Base-by-base conservation (phyloP, 2,797 vertebrate species). In the Rhynchonycteris naso region DNA sequence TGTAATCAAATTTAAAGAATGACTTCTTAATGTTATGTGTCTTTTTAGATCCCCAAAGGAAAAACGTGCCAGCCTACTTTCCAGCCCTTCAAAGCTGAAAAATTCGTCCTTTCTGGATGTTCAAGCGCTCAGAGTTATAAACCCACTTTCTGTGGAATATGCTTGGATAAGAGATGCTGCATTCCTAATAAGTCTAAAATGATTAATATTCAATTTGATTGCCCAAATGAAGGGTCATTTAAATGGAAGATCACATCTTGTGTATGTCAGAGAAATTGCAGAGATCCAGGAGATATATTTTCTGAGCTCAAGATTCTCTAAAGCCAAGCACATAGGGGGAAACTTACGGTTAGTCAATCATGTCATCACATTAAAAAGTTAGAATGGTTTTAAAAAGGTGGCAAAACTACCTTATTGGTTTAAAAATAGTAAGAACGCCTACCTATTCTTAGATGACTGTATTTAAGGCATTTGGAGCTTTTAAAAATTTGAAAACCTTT, bases 211-310 rank as follows among this genome's bases (percentile, higher is more conserved):
- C 98, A 98, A 96, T 99, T 99, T 95, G 98, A 98, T 24, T 99
- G 99, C 94, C 98, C 98, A 79, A 98, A 97, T 0, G 99, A 99
- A 97, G 97, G 98, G 66, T 98, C 88, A 28, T 98, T 99, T 43
- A 98, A 98, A 90, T 99, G 99, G 99, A 99, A 99, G 98, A 99
- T 99, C 96, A 99, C 98, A 0, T 99, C 99, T 1, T 99, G 99
- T 0, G 99, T 99, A 90, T 99, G 99, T 93, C 99, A 99, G 96
- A 99, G 97, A 98, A 98, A 98, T 61, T 99, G 99, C 96, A 98
- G 76, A 52, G 98, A 99, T 86, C 99, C 99, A 0, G 99, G 98
- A 47, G 99, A 99, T 97, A 97, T 99, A 97, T 99, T 99, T 98
- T 98, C 99, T 28, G 99, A 99, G 71, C 98, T 99, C 76, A 98